Evolutionary conservation across 1,140 invertebrate genomes (phyloP).

Genomic region (Macrosteles quadrilineatus): DNA sequence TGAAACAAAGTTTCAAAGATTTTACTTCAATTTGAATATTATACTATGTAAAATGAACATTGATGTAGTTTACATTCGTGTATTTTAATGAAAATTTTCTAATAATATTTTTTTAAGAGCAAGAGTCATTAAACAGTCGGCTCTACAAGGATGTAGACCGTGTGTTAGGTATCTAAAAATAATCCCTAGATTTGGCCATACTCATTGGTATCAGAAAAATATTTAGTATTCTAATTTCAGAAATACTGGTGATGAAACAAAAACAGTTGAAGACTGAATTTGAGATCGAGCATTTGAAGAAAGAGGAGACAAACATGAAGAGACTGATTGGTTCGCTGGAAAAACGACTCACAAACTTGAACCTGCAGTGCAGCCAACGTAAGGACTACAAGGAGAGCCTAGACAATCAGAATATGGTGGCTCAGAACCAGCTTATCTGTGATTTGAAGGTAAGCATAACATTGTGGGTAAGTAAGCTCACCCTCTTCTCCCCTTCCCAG

Average conservation of each 20-base stretch:
- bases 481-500: too few species aligned
- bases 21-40: too few species aligned
- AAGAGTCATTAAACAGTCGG: too few species aligned
- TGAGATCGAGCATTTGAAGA: slow-evolving; percentile 59
- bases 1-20: too few species aligned
- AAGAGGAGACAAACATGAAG: slow-evolving; percentile 58
- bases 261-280: slow-evolving; percentile 68
- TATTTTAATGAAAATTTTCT: too few species aligned
- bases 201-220: too few species aligned
- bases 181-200: too few species aligned
- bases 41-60: too few species aligned
- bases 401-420: slow-evolving; percentile 60
- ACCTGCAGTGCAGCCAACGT: slow-evolving; percentile 46
- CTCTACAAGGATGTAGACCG: too few species aligned
- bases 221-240: slow-evolving; percentile 53
- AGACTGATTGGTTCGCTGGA: slow-evolving; percentile 60
- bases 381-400: slow-evolving; percentile 49
- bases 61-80: too few species aligned
- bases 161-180: too few species aligned
- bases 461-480: neutral
- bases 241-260: slow-evolving; percentile 72
- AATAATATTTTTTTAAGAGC: too few species aligned
- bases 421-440: slow-evolving; percentile 58
- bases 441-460: slow-evolving; percentile 50
- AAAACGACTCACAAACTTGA: slow-evolving; percentile 60